Base-by-base conservation (phyloP, 2,888 invertebrate species). In the Omphaloscelis lunosa region DNA sequence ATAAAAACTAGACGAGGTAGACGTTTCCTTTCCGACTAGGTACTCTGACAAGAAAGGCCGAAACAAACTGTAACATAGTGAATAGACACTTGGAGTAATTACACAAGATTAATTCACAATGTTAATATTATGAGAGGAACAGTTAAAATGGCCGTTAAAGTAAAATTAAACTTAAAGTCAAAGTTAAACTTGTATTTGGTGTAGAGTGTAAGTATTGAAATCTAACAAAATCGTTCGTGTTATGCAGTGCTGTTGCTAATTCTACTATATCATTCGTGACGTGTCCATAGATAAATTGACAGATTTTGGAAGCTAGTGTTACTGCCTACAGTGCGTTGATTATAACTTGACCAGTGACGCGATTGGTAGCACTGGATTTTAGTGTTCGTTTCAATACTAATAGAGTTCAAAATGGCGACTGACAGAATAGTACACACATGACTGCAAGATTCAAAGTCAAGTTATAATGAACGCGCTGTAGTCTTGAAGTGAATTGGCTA, bases 251-350 rank as follows among this genome's bases (percentile, higher is more conserved):
- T 58, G 7, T 51, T 65, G 65, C 41, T 77, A 75, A 72, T 62
- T 41, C n/a, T 73, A 65, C 59, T 72, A 15, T 12, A 58, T 67
- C 48, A 73, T 51, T 68, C 15, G 62, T 65, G 29, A 56, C 1
- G 9, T 67, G 62, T 65, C 62, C 0, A 79, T 83, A 86, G 86
- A 86, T 80, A 77, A 83, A 86, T 80, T 77, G 77, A 86, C 79
- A 9, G 29, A 27, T 51, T 34, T 45, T n/a, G 48, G 53, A 70
- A 8, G 2, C 0, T 70, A 20, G 20, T 45, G n/a, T 27, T 48
- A 59, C 3, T 3, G 29, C 4, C 4, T 17, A 51, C 51, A 51
- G 51, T 8, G 20, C 51, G 51, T 51, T 20, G 6, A 17, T 17
- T 17, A 48, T 15, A 17, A 48, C 45, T 48, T 48, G 45, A 48